Evolutionary conservation across 2,797 vertebrate genomes (phyloP).

Genomic region (Anabacerthia variegaticeps): DNA sequence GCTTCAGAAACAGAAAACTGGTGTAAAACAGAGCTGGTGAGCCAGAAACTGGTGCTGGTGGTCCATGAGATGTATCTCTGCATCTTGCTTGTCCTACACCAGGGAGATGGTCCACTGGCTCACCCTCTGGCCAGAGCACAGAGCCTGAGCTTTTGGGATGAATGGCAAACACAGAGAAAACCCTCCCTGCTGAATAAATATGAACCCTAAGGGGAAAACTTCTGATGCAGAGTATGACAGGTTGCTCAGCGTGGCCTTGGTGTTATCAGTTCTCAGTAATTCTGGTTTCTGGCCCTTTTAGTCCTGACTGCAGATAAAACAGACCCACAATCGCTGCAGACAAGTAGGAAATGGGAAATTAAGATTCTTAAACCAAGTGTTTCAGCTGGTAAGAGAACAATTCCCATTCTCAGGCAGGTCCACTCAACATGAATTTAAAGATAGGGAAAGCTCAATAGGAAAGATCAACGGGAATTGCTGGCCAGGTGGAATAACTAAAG

Average conservation of each 20-base stretch:
- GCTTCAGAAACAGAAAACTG: not conserved
- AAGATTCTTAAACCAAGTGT: not conserved
- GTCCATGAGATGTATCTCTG: not conserved
- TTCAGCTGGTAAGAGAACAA: not conserved
- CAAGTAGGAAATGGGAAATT: not conserved
- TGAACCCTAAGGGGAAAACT: not conserved
- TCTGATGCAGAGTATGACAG: not conserved
- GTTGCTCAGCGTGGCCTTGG: not conserved
- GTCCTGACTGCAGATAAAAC: not conserved
- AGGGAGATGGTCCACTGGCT: not conserved
- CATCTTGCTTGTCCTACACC: not conserved
- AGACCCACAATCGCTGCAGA: not conserved
- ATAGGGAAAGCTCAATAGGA: not conserved
- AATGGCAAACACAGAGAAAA: not conserved
- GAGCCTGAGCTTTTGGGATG: not conserved
- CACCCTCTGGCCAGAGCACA: accelerated
- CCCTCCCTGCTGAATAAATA: not conserved
- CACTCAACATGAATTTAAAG: not conserved
- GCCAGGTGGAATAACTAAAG: not conserved
- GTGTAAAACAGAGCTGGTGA: not conserved
- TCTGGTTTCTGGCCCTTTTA: not conserved
- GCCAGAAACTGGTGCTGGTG: not conserved
- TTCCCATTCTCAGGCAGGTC: not conserved
- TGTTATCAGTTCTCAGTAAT: not conserved
- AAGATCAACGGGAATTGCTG: not conserved